These are phyloP conservation scores for Callipepla californica DNA, from an alignment of 2,113 vertebrate species.

Conservation along the genomic window DNA sequence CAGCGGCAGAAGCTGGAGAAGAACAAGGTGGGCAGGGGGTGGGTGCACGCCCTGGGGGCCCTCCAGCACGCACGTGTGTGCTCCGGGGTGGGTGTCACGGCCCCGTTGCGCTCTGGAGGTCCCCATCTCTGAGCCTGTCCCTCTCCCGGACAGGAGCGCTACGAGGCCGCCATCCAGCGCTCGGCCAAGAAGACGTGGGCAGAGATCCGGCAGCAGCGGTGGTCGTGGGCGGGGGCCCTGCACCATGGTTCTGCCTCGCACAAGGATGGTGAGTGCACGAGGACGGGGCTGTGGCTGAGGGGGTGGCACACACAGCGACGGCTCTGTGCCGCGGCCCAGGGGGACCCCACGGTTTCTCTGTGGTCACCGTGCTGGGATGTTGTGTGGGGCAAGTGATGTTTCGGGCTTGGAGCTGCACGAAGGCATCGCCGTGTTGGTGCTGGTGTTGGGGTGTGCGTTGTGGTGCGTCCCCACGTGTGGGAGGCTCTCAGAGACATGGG, in stretches of 20 bases:
- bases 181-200: conserved; percentile 97
- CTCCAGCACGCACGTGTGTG: neutral
- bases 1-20: conserved; percentile 95
- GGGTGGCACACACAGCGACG: neutral
- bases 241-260: conserved; percentile 85
- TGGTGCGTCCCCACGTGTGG: rapidly evolving
- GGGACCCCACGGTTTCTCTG: neutral
- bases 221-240: conserved; percentile 93
- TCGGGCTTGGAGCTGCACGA: rapidly evolving
- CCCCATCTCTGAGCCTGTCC: rapidly evolving
- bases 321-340: rapidly evolving
- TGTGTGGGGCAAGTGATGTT: rapidly evolving
- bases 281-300: no score
- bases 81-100: neutral
- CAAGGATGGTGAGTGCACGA: conserved; percentile 79
- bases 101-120: neutral
- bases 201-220: conserved; percentile 95
- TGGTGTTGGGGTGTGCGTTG: neutral
- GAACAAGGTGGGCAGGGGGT: conserved; percentile 86
- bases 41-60: neutral
- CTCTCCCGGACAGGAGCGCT: conserved; percentile 84
- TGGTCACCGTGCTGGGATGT: neutral
- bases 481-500: no score
- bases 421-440: rapidly evolving
- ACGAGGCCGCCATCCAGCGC: conserved; percentile 92